A percentile compares a stretch with the other conserved stretches of the same genome.
These are phyloP conservation scores for Nyleta sp. DNA, from an alignment of 2,888 invertebrate species.

Conservation along the genomic window DNA sequence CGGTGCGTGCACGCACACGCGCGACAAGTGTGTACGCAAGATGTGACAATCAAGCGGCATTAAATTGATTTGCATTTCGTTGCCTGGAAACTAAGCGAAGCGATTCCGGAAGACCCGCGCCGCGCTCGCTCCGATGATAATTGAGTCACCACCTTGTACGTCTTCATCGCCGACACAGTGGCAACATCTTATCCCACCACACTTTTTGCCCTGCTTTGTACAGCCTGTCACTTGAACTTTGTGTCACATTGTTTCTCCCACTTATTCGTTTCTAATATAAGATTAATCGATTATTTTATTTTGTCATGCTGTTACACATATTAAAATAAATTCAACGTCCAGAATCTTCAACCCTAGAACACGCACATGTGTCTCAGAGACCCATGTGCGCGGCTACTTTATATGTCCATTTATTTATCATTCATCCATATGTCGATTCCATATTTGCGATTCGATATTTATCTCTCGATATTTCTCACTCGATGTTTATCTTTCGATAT, in stretches of 20 bases:
- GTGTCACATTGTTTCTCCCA: background rate
- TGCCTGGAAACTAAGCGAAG: conserved; percentile 61
- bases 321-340: no score
- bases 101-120: conserved; percentile 62
- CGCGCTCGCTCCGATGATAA: conserved; percentile 51
- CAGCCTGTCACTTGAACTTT: conserved; percentile 23
- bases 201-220: conserved; percentile 23
- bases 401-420: no score
- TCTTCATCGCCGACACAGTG: conserved; percentile 54
- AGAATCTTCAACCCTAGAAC: no score
- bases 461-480: no score
- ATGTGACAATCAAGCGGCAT: conserved; percentile 57
- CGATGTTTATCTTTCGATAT: no score
- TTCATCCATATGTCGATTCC: no score
- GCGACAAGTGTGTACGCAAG: conserved; percentile 31
- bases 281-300: no score
- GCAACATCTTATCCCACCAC: conserved; percentile 49
- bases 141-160: conserved; percentile 64
- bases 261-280: background rate
- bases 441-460: no score
- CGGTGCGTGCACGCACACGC: background rate
- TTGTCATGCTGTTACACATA: no score
- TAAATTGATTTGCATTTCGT: conserved; percentile 67
- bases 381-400: no score
- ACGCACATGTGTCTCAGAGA: no score